Conservation (phyloP, 1,140 invertebrate species). For the Diplogasteroides magnus region DNA sequence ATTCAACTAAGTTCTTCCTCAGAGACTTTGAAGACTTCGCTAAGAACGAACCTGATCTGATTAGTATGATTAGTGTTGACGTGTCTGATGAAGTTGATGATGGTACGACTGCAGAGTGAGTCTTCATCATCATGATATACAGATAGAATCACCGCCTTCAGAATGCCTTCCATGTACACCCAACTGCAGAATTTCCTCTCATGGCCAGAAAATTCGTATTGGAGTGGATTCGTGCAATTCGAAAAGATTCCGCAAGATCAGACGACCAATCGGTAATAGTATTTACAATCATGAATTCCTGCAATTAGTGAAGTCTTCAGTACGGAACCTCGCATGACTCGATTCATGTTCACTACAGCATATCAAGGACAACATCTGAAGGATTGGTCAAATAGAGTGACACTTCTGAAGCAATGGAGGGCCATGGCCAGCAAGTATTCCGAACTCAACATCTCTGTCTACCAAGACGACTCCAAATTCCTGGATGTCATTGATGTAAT, state of each 20-base stretch:
- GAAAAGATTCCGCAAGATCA: constrained; percentile 17
- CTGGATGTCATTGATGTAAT: constrained; percentile 50
- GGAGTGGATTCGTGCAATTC: constrained; percentile 49
- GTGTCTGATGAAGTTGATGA: no score
- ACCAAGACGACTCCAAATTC: constrained; percentile 50
- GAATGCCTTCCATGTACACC: constrained; percentile 26
- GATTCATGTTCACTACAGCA: constrained; percentile 53
- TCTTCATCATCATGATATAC: no score
- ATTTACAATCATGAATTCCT: constrained; percentile 13
- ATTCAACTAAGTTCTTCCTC: constrained; percentile 53
- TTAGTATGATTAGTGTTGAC: no score
- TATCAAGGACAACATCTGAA: constrained; percentile 43
- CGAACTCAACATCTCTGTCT: constrained; percentile 46
- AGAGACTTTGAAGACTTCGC: constrained; percentile 49
- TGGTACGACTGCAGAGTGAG: no score
- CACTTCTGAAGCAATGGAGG: constrained; percentile 46
- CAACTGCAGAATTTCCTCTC: constrained; percentile 46
- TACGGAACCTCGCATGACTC: constrained; percentile 20
- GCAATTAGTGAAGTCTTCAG: no score
- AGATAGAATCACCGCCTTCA: no score
- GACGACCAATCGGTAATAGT: neutral
- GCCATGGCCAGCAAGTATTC: constrained; percentile 50
- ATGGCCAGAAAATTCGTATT: constrained; percentile 54
- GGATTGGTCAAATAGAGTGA: constrained; percentile 51
- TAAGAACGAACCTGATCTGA: no score